These are phyloP conservation scores for Anabacerthia variegaticeps DNA, from an alignment of 2,797 vertebrate genomes.

Conservation along the genomic window DNA sequence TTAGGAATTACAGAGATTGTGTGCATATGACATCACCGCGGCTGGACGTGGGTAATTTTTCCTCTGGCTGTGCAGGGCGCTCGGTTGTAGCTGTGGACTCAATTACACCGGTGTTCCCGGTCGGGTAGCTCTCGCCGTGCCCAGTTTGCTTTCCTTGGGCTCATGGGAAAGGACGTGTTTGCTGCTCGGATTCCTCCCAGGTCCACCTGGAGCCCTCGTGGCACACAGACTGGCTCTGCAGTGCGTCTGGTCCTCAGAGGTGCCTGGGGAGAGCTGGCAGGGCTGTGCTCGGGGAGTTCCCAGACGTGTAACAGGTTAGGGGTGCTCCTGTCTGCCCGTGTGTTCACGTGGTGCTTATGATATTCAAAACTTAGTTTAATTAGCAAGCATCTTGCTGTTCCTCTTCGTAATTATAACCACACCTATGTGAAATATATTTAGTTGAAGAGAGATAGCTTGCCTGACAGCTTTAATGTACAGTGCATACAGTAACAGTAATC, in stretches of 20 bases:
- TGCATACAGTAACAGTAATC: accelerated
- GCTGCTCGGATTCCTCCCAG: neutral
- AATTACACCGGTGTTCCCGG: neutral
- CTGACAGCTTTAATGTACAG: neutral
- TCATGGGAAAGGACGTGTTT: neutral
- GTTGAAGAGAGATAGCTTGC: neutral
- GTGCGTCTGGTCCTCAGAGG: neutral
- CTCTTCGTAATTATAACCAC: neutral
- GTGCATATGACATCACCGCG: conserved; percentile 16
- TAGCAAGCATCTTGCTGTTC: neutral
- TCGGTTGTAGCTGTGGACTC: neutral
- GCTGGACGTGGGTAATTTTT: neutral
- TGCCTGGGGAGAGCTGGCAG: neutral
- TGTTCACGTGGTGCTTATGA: neutral
- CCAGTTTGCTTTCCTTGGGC: neutral
- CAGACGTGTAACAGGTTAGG: neutral
- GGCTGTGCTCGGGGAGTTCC: neutral
- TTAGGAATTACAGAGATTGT: conserved; percentile 1
- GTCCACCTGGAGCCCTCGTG: neutral
- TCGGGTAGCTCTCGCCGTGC: neutral
- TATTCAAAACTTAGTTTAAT: neutral
- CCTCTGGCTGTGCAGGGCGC: neutral
- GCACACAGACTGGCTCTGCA: neutral
- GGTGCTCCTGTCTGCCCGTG: neutral
- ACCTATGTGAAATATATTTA: neutral